These are phyloP conservation scores for rabbit (Oryctolagus cuniculus) DNA, from an alignment of 2,113 vertebrate genomes.

Conservation along the genomic window mOryCun1.1 NC_091453.1:646001-646500, in stretches of 20 bases:
- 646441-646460: constrained; percentile 40
- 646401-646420: not conserved
- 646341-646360: not conserved
- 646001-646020: not conserved
- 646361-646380: not conserved
- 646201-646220: constrained; percentile 1
- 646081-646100: constrained; percentile 46
- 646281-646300: constrained; percentile 40
- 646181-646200: not conserved
- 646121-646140: constrained; percentile 53
- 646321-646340: not conserved
- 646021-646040: not conserved
- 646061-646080: not conserved
- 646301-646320: not conserved
- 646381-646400: constrained; percentile 16
- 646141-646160: constrained; percentile 4
- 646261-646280: constrained; percentile 30
- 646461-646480: not conserved
- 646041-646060: not conserved
- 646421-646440: constrained; percentile 43
- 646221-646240: not conserved
- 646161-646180: constrained; percentile 30
- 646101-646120: constrained; percentile 10
- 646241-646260: not conserved
- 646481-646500: not conserved